These are phyloP conservation scores for Isichthys henryi DNA, from an alignment of 2,113 vertebrate genomes.

Conservation along the genomic window DNA sequence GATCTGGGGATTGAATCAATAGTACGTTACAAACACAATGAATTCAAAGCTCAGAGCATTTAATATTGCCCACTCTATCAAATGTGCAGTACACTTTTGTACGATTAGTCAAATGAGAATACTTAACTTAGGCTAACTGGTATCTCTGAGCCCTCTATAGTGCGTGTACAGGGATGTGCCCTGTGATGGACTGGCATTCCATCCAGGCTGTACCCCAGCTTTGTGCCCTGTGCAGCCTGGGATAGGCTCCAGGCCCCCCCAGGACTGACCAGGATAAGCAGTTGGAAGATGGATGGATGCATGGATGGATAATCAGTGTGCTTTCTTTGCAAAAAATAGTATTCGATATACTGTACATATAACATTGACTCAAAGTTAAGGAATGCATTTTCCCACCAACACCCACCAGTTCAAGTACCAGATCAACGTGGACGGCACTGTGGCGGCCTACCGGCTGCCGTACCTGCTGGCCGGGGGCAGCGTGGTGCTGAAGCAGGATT, in stretches of 20 bases:
- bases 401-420: constrained; percentile 88
- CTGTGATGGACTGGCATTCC: not conserved
- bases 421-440: constrained; percentile 92
- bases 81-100: not conserved
- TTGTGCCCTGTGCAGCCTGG: not conserved
- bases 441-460: constrained; percentile 88
- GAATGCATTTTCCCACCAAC: not conserved
- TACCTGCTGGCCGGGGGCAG: constrained; percentile 90
- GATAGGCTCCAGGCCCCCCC: not conserved
- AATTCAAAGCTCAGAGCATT: not conserved
- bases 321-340: not conserved
- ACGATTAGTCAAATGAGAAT: not conserved
- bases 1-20: not conserved
- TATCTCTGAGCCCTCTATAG: not conserved
- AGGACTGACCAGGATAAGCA: not conserved
- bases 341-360: not conserved
- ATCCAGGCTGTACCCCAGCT: not conserved
- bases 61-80: not conserved
- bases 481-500: constrained; percentile 93
- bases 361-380: not conserved
- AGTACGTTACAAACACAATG: not conserved
- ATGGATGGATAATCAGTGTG: not conserved
- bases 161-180: not conserved
- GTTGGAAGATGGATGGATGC: not conserved
- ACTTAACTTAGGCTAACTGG: not conserved